These are phyloP conservation scores for Trichopoda pennipes DNA, from an alignment of 2,888 invertebrate genomes.

Conservation along the genomic window DNA sequence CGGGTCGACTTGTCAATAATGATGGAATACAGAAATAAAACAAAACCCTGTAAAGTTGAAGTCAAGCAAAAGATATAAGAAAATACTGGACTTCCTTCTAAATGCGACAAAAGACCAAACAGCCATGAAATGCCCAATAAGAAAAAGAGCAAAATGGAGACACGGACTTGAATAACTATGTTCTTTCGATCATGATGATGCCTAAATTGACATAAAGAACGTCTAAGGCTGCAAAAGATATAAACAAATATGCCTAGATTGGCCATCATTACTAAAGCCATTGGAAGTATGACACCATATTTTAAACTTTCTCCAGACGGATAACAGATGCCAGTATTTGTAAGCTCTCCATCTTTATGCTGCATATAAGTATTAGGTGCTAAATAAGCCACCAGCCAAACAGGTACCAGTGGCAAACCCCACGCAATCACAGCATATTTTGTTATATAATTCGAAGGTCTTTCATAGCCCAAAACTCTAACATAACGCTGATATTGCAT, in stretches of 20 bases:
- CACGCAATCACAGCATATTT: conserved; percentile 85
- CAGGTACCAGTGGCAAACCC: conserved; percentile 83
- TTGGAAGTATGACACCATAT: conserved; percentile 82
- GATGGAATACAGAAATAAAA: conserved; percentile 84
- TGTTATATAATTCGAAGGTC: conserved; percentile 83
- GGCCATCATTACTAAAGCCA: conserved; percentile 82
- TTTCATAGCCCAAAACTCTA: conserved; percentile 83
- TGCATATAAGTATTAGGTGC: conserved; percentile 81
- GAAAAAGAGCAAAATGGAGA: conserved; percentile 84
- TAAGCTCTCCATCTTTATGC: conserved; percentile 53
- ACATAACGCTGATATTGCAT: conserved; percentile 86
- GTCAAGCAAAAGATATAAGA: conserved; percentile 85
- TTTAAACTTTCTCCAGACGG: conserved; percentile 82
- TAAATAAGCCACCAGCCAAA: conserved; percentile 80
- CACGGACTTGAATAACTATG: conserved; percentile 82
- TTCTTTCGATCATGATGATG: conserved; percentile 73
- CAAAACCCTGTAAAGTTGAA: conserved; percentile 84
- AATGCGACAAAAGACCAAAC: conserved; percentile 83
- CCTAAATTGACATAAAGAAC: conserved; percentile 79
- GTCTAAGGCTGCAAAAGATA: conserved; percentile 80
- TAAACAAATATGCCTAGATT: conserved; percentile 83
- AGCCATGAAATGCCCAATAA: conserved; percentile 84
- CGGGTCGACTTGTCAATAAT: conserved; percentile 83
- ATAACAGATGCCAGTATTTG: conserved; percentile 81
- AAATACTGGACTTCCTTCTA: conserved; percentile 81